phyloP scores from a whole-genome alignment of 2,888 invertebrate genomes.

The Calliopum simillimum region DNA sequence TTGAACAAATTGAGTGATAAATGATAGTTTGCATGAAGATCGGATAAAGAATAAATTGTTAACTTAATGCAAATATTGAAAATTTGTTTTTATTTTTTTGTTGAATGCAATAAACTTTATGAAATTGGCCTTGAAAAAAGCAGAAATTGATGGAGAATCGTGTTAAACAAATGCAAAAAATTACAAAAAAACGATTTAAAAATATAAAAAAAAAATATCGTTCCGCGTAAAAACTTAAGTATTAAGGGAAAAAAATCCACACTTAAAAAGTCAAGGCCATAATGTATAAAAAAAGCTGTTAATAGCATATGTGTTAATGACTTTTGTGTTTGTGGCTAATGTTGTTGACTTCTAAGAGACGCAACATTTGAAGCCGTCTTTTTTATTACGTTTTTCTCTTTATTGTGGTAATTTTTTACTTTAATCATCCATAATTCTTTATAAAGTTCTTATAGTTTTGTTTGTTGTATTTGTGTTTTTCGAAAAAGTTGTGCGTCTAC shows the following conservation, averaged over 20 bases:
- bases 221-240: not conserved
- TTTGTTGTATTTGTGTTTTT: too few relatives aligned
- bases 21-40: too few relatives aligned
- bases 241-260: not conserved
- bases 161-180: conserved; percentile 4
- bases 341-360: conserved; percentile 5
- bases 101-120: too few relatives aligned
- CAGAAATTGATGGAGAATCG: too few relatives aligned
- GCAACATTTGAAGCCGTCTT: not conserved
- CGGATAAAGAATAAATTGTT: too few relatives aligned
- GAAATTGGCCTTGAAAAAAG: too few relatives aligned
- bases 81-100: too few relatives aligned
- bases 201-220: not conserved
- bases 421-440: conserved; percentile 12
- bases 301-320: conserved; percentile 12
- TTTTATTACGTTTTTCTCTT: not conserved
- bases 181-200: not conserved
- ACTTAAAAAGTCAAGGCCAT: conserved; percentile 21
- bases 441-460: too few relatives aligned
- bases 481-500: too few relatives aligned
- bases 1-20: too few relatives aligned
- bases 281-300: not conserved
- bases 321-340: not conserved
- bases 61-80: too few relatives aligned
- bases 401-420: not conserved